phyloP scores from a whole-genome alignment of 2,888 invertebrate genomes.

The Myopa tessellatipennis region DNA sequence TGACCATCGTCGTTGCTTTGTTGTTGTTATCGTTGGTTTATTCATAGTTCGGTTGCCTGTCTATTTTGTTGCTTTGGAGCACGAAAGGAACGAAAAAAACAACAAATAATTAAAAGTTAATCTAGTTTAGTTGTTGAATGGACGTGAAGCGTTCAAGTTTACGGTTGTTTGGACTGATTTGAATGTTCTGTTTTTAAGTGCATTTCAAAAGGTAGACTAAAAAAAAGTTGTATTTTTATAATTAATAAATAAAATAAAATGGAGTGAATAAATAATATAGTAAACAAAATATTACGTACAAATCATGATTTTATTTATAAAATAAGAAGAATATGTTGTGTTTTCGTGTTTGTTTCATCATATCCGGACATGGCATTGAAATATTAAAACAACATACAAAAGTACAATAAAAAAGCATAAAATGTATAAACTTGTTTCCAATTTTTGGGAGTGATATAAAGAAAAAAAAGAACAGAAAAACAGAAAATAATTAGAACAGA shows the following conservation, averaged over 20 bases:
- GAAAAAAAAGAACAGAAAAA: no score
- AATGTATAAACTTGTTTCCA: no score
- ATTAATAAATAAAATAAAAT: neutral
- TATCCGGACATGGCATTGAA: neutral
- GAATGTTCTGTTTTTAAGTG: neutral
- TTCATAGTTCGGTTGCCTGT: neutral
- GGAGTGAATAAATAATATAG: neutral
- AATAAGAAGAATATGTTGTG: neutral
- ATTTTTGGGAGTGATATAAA: no score
- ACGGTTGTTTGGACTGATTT: conserved; percentile 1
- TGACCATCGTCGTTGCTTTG: no score
- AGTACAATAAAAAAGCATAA: no score
- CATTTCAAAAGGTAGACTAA: neutral
- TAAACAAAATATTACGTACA: conserved; percentile 36
- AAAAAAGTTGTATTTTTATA: neutral
- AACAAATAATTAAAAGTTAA: conserved; percentile 44
- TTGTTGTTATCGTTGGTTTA: conserved; percentile 17
- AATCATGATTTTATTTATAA: conserved; percentile 40
- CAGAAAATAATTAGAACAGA: no score
- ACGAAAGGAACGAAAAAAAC: neutral
- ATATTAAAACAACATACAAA: neutral
- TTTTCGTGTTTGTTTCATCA: no score
- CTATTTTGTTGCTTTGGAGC: neutral
- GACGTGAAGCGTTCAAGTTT: conserved; percentile 58
- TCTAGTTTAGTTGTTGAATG: conserved; percentile 55